phyloP scores from a whole-genome alignment of 2,113 vertebrate genomes.

The Toxostoma redivivum region DNA sequence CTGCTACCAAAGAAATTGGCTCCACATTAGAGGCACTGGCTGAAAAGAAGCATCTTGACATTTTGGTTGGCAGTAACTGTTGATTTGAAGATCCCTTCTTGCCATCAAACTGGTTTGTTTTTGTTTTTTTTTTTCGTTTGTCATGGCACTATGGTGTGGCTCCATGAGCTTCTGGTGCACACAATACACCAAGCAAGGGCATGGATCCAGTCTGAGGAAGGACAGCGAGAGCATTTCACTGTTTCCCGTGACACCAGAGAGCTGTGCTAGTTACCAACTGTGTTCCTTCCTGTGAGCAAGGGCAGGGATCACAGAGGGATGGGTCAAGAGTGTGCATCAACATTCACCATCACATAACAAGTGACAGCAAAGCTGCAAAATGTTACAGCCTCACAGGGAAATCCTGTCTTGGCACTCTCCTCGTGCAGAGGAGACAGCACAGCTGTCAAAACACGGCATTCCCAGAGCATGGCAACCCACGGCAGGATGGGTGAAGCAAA shows the following conservation, averaged over 20 bases:
- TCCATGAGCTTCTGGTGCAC: neutral
- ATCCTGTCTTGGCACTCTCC: neutral
- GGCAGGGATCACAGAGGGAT: neutral
- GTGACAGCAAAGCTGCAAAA: neutral
- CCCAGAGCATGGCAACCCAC: rapidly evolving
- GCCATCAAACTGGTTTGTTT: no score
- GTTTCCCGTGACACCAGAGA: rapidly evolving
- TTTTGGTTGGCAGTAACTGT: neutral
- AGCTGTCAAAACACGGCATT: neutral
- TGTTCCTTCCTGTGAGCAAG: rapidly evolving
- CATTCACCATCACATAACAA: rapidly evolving
- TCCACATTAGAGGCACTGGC: neutral
- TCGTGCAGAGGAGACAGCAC: neutral
- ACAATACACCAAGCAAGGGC: rapidly evolving
- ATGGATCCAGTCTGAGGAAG: neutral
- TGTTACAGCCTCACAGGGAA: neutral
- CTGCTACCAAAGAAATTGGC: rapidly evolving
- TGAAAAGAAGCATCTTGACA: neutral
- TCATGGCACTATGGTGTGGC: neutral
- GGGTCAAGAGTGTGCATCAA: neutral
- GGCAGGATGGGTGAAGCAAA: rapidly evolving
- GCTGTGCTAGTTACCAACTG: rapidly evolving
- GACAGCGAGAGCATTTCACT: rapidly evolving
- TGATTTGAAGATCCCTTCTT: neutral
- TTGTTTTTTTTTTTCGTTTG: no score